Evolutionary conservation across 2,113 vertebrate species (phyloP).

Genomic region (Amazona guildingii): DNA sequence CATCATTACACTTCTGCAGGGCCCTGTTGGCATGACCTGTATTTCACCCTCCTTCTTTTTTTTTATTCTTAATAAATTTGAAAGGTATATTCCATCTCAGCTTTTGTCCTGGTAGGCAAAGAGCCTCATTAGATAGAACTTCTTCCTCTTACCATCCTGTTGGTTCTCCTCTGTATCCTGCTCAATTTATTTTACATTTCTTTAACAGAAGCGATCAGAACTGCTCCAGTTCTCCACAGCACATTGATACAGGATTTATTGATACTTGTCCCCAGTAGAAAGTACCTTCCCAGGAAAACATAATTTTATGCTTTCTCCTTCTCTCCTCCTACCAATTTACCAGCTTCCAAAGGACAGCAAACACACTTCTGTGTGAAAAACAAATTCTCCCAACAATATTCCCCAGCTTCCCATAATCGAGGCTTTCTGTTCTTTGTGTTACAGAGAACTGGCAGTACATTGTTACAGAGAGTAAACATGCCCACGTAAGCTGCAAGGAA

Average conservation of each 20-base stretch:
- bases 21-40: not conserved
- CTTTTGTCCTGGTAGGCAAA: not conserved
- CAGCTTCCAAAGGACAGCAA: not conserved
- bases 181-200: not conserved
- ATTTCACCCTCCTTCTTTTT: not conserved
- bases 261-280: not conserved
- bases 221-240: not conserved
- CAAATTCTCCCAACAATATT: not conserved
- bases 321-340: not conserved
- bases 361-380: not conserved
- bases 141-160: not conserved
- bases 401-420: not conserved
- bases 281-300: not conserved
- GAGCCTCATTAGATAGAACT: not conserved
- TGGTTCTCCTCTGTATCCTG: not conserved
- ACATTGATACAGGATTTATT: not conserved
- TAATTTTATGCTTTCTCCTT: fast-evolving
- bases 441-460: not conserved
- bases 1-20: not conserved
- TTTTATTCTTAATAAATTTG: not conserved
- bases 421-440: not conserved
- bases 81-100: not conserved
- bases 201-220: not conserved
- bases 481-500: not conserved
- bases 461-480: not conserved